phyloP scores from a whole-genome alignment of 2,888 invertebrate species.

The Ophion ellenae region DNA sequence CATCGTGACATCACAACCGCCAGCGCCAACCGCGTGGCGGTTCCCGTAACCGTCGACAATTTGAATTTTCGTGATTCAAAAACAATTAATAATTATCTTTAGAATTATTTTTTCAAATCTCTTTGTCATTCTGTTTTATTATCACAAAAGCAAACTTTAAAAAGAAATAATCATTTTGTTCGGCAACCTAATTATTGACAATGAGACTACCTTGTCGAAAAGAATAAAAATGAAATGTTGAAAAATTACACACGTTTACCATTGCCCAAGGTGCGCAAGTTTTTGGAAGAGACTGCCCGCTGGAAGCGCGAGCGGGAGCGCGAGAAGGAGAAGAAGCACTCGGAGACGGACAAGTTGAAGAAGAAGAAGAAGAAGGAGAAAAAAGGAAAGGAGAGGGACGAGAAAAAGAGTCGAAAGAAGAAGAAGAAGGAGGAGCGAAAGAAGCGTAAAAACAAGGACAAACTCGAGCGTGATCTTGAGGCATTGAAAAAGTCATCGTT shows the following conservation, averaged over 20 bases:
- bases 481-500: constrained; percentile 88
- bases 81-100: too few relatives aligned
- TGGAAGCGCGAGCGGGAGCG: constrained; percentile 91
- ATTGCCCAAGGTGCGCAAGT: constrained; percentile 88
- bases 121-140: too few relatives aligned
- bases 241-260: not conserved
- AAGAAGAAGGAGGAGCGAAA: constrained; percentile 88
- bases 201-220: not conserved
- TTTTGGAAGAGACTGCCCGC: constrained; percentile 92
- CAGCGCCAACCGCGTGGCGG: too few relatives aligned
- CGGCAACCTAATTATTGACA: too few relatives aligned
- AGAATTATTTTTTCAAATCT: too few relatives aligned
- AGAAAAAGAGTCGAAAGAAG: constrained; percentile 84
- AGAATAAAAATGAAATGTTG: not conserved
- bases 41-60: too few relatives aligned
- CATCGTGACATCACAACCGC: too few relatives aligned
- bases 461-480: constrained; percentile 87
- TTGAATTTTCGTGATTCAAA: too few relatives aligned
- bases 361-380: constrained; percentile 90
- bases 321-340: constrained; percentile 88
- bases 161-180: too few relatives aligned
- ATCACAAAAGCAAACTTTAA: too few relatives aligned
- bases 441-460: constrained; percentile 84
- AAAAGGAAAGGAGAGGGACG: constrained; percentile 89
- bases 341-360: constrained; percentile 87